Evolutionary conservation across 92 coral and sea anemone species (phyloP).

Genomic region (Zoanthus gigantus): DNA sequence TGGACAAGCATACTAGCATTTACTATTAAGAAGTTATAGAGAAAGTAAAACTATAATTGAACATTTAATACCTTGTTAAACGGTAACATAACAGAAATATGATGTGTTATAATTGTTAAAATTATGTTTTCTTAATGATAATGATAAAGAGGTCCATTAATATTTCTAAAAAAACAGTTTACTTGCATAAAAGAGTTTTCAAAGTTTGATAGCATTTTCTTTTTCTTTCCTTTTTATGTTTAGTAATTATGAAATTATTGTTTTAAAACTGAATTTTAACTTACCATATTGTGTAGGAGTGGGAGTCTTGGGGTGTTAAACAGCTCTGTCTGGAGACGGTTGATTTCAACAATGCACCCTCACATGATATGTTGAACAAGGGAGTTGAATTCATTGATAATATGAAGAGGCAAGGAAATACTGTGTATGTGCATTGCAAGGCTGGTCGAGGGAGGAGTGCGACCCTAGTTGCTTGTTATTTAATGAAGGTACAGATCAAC

Average conservation of each 20-base stretch:
- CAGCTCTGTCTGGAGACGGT: conserved; percentile 88
- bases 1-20: no score
- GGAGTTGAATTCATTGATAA: conserved; percentile 91
- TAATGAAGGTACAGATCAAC: conserved; percentile 83
- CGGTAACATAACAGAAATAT: no score
- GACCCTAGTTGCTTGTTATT: conserved; percentile 93
- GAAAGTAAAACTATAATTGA: no score
- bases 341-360: conserved; percentile 94
- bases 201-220: no score
- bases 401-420: conserved; percentile 59
- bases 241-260: not conserved
- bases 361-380: conserved; percentile 71
- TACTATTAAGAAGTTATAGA: no score
- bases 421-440: conserved; percentile 97
- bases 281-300: conserved; percentile 65
- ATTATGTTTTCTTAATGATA: no score
- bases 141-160: no score
- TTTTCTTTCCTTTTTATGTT: no score
- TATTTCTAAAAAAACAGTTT: no score
- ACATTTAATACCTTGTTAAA: no score
- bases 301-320: conserved; percentile 81
- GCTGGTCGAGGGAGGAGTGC: conserved; percentile 98
- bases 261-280: not conserved
- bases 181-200: no score
- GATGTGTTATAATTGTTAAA: no score